Conservation (phyloP, 1,140 invertebrate genomes). For the Pogonomyrmex californicus region DNA sequence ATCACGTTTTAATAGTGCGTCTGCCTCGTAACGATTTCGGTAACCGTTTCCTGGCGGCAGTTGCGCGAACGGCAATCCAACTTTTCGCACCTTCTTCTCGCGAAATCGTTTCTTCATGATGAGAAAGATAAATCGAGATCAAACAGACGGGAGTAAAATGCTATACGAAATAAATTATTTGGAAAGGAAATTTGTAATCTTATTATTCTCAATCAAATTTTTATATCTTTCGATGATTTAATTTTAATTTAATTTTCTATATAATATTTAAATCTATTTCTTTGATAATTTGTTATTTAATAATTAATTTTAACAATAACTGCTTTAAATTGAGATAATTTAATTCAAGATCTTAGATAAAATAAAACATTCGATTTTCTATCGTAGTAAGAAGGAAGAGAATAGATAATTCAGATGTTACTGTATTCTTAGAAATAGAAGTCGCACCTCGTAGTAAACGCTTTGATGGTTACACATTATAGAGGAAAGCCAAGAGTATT, state of each 20-base stretch:
- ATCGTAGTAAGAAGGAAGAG: background rate
- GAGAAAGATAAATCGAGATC: background rate
- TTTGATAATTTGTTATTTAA: background rate
- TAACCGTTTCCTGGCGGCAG: conserved; percentile 24
- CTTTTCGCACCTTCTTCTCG: background rate
- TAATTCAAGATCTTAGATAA: background rate
- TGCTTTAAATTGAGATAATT: background rate
- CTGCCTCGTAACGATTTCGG: conserved; percentile 28
- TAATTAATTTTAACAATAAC: conserved; percentile 6
- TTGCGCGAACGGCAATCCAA: background rate
- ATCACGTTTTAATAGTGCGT: conserved; percentile 52
- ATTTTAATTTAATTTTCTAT: background rate
- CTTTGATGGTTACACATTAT: background rate
- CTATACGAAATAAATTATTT: background rate
- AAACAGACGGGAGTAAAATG: background rate
- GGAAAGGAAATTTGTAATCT: background rate
- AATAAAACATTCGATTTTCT: background rate
- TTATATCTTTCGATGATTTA: background rate
- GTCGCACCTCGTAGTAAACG: background rate
- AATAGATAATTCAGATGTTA: background rate
- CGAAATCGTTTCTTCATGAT: background rate
- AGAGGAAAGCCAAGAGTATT: background rate
- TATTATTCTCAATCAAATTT: background rate
- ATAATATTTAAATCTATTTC: background rate
- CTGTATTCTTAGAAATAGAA: conserved; percentile 7